Evolutionary conservation across 2,113 vertebrate genomes (phyloP), one percentile per base, ranked within the genome.

Genomic region (Pholis gunnellus): DNA sequence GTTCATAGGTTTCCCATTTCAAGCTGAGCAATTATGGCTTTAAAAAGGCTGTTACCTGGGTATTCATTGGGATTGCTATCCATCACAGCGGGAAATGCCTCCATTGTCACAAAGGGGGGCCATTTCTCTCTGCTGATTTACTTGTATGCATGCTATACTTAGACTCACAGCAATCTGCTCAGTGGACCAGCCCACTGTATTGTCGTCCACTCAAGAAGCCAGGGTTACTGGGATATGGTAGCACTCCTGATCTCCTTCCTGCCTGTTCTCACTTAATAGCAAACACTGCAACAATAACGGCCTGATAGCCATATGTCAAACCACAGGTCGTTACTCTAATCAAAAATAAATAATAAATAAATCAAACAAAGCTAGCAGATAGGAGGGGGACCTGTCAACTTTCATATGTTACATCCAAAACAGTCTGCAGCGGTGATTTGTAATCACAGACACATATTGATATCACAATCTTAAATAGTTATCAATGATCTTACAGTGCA

Each of bases 71-170:
- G 88, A 91, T 91, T 91, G 89, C 91, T 92, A 78, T 92, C 89
- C 79, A 74, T 68, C 90, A 56, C 91, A 89, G 85, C 84, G 59
- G 88, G 94, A 86, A 88, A 91, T 86, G 87, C 88, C 86, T 91
- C 87, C 84, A 94, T 94, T 93, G 92, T 95, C 93, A 89, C 93
- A 94, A 90, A 93, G 92, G 93, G 77, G 93, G 92, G 91, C 84
- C 92, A 76, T 56, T 89, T 90, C 88, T 84, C 83, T 93, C 83
- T 82, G 75, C 79, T 89, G 79, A 92, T 93, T 92, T 91, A 90
- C 88, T 86, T 88, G 88, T 85, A 89, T 93, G 83, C 75, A 79
- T 85, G 85, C 88, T 91, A 92, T 92, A 91, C 87, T 94, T 92
- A 91, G 90, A 83, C 81, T 82, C 52, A 59, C 75, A 68, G 86